Percentiles rank a stretch among this genome's conserved stretches.
Conservation (phyloP, 2,113 vertebrate species). For the Ondatra zibethicus region DNA sequence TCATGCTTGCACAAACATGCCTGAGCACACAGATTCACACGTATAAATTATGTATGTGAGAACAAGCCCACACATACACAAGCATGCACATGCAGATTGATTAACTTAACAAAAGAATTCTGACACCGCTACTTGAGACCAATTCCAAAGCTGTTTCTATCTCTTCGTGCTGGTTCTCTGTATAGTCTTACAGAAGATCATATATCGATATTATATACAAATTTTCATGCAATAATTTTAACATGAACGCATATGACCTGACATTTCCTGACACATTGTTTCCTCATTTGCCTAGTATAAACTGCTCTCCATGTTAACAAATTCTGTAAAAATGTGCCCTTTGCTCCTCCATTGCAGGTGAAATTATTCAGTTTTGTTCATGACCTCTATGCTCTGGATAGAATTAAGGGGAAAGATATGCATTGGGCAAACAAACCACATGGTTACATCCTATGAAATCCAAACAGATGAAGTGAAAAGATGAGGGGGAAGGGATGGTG, state of each 20-base stretch:
- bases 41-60: no score
- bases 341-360: not conserved
- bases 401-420: not conserved
- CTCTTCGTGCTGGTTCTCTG: not conserved
- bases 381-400: not conserved
- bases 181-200: not conserved
- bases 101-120: not conserved
- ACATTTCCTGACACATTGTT: not conserved
- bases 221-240: not conserved
- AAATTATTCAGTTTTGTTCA: not conserved
- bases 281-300: not conserved
- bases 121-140: not conserved
- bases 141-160: not conserved
- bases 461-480: not conserved
- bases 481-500: no score
- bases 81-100: not conserved
- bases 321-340: not conserved
- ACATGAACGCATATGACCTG: not conserved
- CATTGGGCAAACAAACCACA: not conserved
- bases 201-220: not conserved
- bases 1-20: not conserved
- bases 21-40: no score
- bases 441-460: not conserved
- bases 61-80: no score
- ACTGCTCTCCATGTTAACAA: not conserved